Percentiles rank a stretch among this genome's conserved stretches.
phyloP scores from a whole-genome alignment of 1,140 invertebrate genomes.

The Meloidogyne floridensis region DNA sequence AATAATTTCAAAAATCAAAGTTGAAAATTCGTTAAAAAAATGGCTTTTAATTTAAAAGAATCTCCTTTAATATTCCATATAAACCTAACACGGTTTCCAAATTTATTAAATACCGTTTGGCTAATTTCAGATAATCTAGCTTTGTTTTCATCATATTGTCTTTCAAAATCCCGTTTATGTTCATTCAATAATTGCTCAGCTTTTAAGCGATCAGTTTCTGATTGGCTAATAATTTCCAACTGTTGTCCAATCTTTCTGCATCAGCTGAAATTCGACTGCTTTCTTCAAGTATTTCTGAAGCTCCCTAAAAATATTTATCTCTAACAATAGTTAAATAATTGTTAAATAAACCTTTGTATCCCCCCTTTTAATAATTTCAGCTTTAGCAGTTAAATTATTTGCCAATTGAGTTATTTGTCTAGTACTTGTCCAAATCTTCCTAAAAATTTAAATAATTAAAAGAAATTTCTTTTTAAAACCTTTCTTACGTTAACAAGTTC shows the following conservation, averaged over 20 bases:
- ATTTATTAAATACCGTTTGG: conserved; percentile 27
- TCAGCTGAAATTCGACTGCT: conserved; percentile 45
- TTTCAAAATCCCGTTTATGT: conserved; percentile 60
- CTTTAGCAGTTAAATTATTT: conserved; percentile 53
- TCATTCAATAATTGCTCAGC: conserved; percentile 57
- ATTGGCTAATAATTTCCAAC: conserved; percentile 39
- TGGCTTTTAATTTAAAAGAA: too few species aligned
- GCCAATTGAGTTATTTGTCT: conserved; percentile 45
- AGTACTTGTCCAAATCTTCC: conserved; percentile 49
- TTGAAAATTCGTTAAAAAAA: too few species aligned
- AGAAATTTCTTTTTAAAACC: conserved; percentile 26
- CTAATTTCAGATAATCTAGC: conserved; percentile 50
- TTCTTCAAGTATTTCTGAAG: conserved; percentile 62
- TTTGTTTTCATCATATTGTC: conserved; percentile 61
- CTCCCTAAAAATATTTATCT: conserved; percentile 45
- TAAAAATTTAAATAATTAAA: conserved; percentile 23
- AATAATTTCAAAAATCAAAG: too few species aligned
- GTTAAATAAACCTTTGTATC: conserved; percentile 54
- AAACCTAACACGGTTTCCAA: too few species aligned
- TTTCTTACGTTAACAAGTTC: conserved; percentile 61
- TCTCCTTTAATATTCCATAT: too few species aligned
- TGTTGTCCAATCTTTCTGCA: conserved; percentile 43
- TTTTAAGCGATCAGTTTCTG: conserved; percentile 45
- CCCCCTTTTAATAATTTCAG: conserved; percentile 54
- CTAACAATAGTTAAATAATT: neutral